Percentiles rank a stretch among this genome's conserved stretches.
phyloP scores from a whole-genome alignment of 2,888 invertebrate species.

The Dolichomitus sp. region DNA sequence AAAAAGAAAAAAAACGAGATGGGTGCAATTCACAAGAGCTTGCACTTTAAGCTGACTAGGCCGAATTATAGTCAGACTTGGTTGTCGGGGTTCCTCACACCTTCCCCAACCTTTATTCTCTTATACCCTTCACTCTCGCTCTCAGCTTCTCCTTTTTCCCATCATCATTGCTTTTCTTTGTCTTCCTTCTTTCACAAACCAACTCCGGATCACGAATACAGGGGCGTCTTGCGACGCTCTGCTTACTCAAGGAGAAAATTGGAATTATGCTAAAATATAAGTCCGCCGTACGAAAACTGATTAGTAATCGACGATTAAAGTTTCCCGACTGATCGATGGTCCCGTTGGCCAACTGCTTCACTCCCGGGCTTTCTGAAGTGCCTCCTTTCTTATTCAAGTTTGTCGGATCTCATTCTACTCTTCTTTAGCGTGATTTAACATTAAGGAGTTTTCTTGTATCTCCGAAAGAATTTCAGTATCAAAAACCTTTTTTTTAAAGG shows the following conservation, averaged over 20 bases:
- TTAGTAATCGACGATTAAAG: constrained; percentile 70
- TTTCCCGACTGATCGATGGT: constrained; percentile 67
- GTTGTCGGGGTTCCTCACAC: constrained; percentile 48
- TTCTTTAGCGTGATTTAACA: background rate
- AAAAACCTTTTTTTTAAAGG: too few species aligned
- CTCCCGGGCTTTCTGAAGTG: background rate
- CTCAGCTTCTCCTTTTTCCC: constrained; percentile 12
- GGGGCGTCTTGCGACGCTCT: constrained; percentile 12
- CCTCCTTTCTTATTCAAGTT: constrained; percentile 30
- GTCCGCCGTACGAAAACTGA: constrained; percentile 68
- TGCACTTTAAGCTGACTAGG: constrained; percentile 76
- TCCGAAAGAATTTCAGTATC: background rate
- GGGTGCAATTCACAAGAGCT: constrained; percentile 58
- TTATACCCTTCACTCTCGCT: constrained; percentile 43
- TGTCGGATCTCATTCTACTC: background rate
- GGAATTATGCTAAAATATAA: constrained; percentile 79
- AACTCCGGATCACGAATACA: constrained; percentile 38
- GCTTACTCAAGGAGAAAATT: constrained; percentile 79
- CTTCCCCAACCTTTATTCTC: constrained; percentile 45
- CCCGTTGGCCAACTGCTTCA: constrained; percentile 7
- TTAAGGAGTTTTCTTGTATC: background rate
- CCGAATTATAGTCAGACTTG: constrained; percentile 77
- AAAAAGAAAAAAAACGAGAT: constrained; percentile 34
- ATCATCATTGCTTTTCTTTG: constrained; percentile 31
- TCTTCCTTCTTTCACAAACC: constrained; percentile 43